Conservation (phyloP, 2,888 invertebrate genomes). For the Tetranychus truncatus region DNA sequence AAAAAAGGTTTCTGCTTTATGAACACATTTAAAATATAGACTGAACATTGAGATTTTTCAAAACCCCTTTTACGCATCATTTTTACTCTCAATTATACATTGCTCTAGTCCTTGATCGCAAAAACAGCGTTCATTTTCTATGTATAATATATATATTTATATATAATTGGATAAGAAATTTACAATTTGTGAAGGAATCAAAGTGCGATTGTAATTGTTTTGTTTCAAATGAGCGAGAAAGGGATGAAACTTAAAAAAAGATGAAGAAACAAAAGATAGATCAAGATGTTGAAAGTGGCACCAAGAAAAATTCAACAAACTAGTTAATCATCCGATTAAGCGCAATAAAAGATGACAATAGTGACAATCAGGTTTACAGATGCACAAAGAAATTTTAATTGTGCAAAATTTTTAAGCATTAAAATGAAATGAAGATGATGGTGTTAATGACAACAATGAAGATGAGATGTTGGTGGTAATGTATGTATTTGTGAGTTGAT, state of each 20-base stretch:
- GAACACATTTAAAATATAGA: neutral
- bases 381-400: neutral
- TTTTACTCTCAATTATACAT: neutral
- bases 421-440: slow-evolving; percentile 14
- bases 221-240: neutral
- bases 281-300: neutral
- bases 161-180: neutral
- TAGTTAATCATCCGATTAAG: neutral
- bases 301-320: neutral
- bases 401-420: neutral
- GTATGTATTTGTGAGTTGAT: too few relatives aligned
- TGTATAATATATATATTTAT: neutral
- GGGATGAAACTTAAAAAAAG: neutral
- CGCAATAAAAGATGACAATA: neutral
- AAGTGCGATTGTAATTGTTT: neutral
- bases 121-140: neutral
- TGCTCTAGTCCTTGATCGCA: neutral
- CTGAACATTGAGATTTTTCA: neutral
- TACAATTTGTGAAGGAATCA: neutral
- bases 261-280: neutral
- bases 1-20: neutral
- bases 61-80: neutral
- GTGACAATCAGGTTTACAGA: neutral
- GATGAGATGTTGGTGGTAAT: slow-evolving; percentile 17
- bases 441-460: slow-evolving; percentile 23